phyloP scores from a whole-genome alignment of 1,140 invertebrate genomes.

The Thrips palmi region DNA sequence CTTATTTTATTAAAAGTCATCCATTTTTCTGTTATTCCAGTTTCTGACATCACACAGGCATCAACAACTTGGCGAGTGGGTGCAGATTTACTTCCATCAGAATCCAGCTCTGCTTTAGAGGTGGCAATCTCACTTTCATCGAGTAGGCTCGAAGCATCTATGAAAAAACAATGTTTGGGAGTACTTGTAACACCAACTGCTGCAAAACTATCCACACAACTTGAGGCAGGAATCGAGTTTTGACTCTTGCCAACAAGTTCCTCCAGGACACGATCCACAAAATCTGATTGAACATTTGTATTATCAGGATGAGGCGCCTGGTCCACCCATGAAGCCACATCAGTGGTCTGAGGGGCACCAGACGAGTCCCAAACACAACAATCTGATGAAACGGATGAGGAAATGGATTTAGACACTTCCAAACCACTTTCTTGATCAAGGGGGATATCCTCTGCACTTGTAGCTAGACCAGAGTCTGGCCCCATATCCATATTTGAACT shows the following conservation, averaged over 20 bases:
- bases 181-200: not conserved
- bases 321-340: constrained; percentile 23
- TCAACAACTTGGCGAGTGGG: constrained; percentile 5
- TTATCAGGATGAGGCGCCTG: constrained; percentile 21
- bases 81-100: constrained; percentile 7
- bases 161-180: constrained; percentile 31
- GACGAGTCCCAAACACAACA: constrained; percentile 38
- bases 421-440: constrained; percentile 51
- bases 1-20: constrained; percentile 6
- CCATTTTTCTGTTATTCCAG: constrained; percentile 2
- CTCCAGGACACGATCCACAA: constrained; percentile 15
- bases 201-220: constrained; percentile 14
- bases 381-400: constrained; percentile 36
- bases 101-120: constrained; percentile 12
- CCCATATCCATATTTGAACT: too few species aligned
- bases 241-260: constrained; percentile 19
- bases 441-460: constrained; percentile 40
- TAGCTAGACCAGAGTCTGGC: constrained; percentile 29
- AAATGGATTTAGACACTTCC: constrained; percentile 33
- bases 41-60: not conserved
- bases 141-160: constrained; percentile 48
- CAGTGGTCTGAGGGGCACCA: too few species aligned
- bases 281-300: constrained; percentile 21
- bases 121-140: constrained; percentile 34
- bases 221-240: constrained; percentile 13